These are phyloP conservation scores for Danaus melanippus DNA, from an alignment of 1,140 invertebrate species.

Conservation along the genomic window DNA sequence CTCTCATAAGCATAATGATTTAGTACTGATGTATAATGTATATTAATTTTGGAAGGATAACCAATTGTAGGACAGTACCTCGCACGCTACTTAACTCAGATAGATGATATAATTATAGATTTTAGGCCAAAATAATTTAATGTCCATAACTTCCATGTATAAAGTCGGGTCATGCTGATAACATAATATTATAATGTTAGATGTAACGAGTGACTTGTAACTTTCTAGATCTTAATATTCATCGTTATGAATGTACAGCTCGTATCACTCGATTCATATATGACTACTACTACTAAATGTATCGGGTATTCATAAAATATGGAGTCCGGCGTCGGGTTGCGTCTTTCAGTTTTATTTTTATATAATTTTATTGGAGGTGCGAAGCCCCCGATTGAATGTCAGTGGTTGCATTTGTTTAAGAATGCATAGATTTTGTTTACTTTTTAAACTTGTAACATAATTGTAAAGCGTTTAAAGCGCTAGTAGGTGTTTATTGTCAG, in stretches of 20 bases:
- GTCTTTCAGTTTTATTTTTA: slow-evolving; percentile 59
- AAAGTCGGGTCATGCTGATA: too few relatives aligned
- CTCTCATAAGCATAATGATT: too few relatives aligned
- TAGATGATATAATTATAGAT: too few relatives aligned
- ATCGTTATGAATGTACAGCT: too few relatives aligned
- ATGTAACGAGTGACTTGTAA: too few relatives aligned
- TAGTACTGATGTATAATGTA: too few relatives aligned
- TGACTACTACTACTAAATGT: slow-evolving; percentile 1
- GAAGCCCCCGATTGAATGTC: slow-evolving; percentile 34
- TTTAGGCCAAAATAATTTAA: too few relatives aligned
- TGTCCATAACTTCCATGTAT: too few relatives aligned
- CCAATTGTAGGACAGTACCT: slow-evolving; percentile 6
- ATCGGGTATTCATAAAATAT: background rate
- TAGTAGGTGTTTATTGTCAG: slow-evolving; percentile 14
- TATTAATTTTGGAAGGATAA: too few relatives aligned
- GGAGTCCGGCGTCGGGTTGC: slow-evolving; percentile 44
- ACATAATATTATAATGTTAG: too few relatives aligned
- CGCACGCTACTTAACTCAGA: slow-evolving; percentile 3
- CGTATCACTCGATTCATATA: background rate
- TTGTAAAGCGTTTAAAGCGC: slow-evolving; percentile 30
- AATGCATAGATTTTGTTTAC: slow-evolving; percentile 51
- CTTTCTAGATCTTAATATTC: too few relatives aligned
- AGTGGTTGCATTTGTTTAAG: slow-evolving; percentile 61
- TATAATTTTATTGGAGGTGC: slow-evolving; percentile 42
- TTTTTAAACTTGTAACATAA: slow-evolving; percentile 35